Base-by-base conservation (phyloP, 92 coral and sea anemone species). In the Zoanthus sansibaricus region DNA sequence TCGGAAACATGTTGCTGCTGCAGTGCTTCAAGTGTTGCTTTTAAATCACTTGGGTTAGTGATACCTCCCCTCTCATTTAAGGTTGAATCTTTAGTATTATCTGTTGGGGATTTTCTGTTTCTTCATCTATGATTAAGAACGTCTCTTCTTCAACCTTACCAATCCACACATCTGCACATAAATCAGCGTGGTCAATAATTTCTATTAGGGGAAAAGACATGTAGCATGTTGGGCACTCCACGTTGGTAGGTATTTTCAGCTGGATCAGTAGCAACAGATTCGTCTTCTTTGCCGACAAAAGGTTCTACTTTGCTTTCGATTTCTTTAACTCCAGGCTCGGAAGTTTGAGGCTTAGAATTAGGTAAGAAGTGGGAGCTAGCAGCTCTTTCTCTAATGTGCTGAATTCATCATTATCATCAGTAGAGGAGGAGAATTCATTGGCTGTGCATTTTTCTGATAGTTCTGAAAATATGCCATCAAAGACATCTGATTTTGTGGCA, bases 131-230 rank as follows among this genome's bases (percentile, higher is more conserved):
- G 9, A 32, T 69, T 59, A 67, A 75, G 31, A 78, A 25, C 20
- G 76, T 45, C 74, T 87, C 91, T 70, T 71, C 44, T 52, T 72
- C 72, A 15, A 86, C 58, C 32, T 32, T 64, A 37, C 91, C 91
- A 47, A 82, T 68, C 91, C 88, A 84, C 9, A 73, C 77, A 49
- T 87, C 91, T 67, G 87, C 70, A 32, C 88, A 82, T 15, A 73
- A 31, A 82, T 88, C 82, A 68, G 91, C 91, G 61, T 84, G 87
- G 61, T 88, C 86, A 31, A 83, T 82, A 71, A 88, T 88, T 88
- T 88, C 88, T 42, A 21, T 47, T 5, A 79, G 52, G 64, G 90
- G 86, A 52, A 87, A 87, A 64, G 3, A 14, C 72, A 25, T 31
- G 30, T 14, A 78, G 71, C 90, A 87, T 77, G 90, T 54, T 44